Evolutionary conservation across 2,888 invertebrate genomes (phyloP).

Genomic region (Chorisops tibialis): DNA sequence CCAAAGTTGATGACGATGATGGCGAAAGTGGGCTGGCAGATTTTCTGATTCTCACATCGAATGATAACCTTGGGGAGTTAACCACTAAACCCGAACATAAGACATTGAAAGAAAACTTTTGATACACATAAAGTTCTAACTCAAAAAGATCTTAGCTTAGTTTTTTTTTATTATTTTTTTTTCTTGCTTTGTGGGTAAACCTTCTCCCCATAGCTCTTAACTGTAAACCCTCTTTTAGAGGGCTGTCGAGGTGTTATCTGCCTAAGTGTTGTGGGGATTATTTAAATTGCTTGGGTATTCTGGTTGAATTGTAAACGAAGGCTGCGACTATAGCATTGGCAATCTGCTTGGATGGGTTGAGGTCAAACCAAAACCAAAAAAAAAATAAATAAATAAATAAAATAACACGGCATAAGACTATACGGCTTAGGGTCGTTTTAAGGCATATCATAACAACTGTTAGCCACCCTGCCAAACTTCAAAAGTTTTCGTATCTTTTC

Average conservation of each 20-base stretch:
- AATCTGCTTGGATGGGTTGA: conserved; percentile 1
- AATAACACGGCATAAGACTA: conserved; percentile 11
- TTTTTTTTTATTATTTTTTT: not conserved
- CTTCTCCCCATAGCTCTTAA: not conserved
- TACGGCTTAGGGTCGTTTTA: conserved; percentile 19
- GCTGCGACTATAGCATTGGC: conserved; percentile 7
- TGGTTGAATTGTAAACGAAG: conserved; percentile 38
- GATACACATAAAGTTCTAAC: conserved; percentile 10
- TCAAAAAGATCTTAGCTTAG: not conserved
- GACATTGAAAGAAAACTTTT: conserved; percentile 19
- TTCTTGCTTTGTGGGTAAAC: not conserved
- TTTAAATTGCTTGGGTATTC: conserved; percentile 38
- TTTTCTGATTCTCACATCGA: not conserved
- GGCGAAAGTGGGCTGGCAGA: not conserved
- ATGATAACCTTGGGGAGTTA: not conserved
- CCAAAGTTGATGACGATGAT: not conserved
- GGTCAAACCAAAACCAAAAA: not conserved
- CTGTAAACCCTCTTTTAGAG: too few species aligned
- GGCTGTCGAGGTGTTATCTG: not conserved
- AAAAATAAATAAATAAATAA: not conserved
- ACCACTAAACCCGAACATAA: conserved; percentile 5
- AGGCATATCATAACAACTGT: conserved; percentile 27
- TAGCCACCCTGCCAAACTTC: conserved; percentile 6
- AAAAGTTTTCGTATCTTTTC: conserved; percentile 26
- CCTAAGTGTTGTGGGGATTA: conserved; percentile 35